Base-by-base conservation (phyloP, 2,888 invertebrate genomes). In the Troides aeacus region DNA sequence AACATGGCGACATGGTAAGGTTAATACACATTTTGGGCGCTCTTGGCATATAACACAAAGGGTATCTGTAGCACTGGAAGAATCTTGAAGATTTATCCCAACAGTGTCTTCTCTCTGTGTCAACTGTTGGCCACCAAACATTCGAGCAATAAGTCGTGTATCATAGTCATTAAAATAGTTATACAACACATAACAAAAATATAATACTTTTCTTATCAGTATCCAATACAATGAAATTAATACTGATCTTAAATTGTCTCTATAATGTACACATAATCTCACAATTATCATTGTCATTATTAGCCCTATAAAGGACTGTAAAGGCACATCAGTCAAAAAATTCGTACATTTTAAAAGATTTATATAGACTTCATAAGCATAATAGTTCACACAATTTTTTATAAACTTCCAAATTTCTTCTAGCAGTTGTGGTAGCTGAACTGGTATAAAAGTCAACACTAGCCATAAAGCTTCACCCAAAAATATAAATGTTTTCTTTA, bases 41-140 rank as follows among this genome's bases (percentile, higher is more conserved):
- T 94, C 94, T 75, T 93, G 93, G 73, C 94, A 94, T 73, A 94
- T 91, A 21, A 94, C 89, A 84, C 94, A 94, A 18, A 89, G 79
- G 58, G 86, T 81, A 77, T 93, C 93, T 17, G 84, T 81, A 71
- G 79, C 78, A 78, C 81, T 82, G 10, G 71, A 70, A 10, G 73
- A 79, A 75, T 81, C 82, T 58, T 84, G 85, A 72, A 79, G 73
- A 4, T 76, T 75, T 71, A 74, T 72, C n/a, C 77, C 64, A 71
- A 62, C 74, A 18, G 76, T 72, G 62, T 77, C 75, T 56, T 84
- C 83, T 74, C 83, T 81, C 39, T 78, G 71, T 63, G 72, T 71
- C 57, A 85, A 69, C 63, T 84, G 83, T 72, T 86, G 83, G 5
- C 85, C 83, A 77, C 79, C 81, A 2, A 84, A 83, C 79, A 90